Conservation (phyloP, 2,888 invertebrate species). For the Tetragnatha montana region DNA sequence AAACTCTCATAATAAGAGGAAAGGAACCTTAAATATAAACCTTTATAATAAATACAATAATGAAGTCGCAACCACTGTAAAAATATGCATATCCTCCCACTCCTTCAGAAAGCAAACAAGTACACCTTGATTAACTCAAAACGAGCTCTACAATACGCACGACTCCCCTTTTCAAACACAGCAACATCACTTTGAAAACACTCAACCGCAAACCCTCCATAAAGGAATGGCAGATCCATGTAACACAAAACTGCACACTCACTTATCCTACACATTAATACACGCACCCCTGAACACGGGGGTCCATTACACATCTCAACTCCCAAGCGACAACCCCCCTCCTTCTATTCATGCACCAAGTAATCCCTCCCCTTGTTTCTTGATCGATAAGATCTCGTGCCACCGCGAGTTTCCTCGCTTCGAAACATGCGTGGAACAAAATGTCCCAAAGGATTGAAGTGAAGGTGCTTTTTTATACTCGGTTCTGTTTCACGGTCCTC, state of each 20-base stretch:
- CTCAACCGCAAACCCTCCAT: too few species aligned
- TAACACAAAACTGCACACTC: neutral
- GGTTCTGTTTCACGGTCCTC: neutral
- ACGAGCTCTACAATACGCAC: too few species aligned
- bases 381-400: slow-evolving; percentile 49
- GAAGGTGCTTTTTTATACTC: neutral
- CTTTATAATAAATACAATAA: too few species aligned
- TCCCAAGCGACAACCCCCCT: neutral
- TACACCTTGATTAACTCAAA: too few species aligned
- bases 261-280: neutral
- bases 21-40: too few species aligned
- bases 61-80: too few species aligned
- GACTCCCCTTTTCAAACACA: too few species aligned
- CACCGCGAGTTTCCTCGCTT: slow-evolving; percentile 4
- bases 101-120: too few species aligned
- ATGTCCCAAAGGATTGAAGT: neutral
- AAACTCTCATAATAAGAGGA: too few species aligned
- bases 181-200: too few species aligned
- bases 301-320: neutral
- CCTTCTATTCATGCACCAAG: slow-evolving; percentile 3
- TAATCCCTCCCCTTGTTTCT: slow-evolving; percentile 10
- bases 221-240: too few species aligned
- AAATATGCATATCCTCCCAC: too few species aligned
- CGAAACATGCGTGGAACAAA: neutral
- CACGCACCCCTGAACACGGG: neutral